phyloP scores from a whole-genome alignment of 1,140 invertebrate species.

The Zaprionus davidi region DNA sequence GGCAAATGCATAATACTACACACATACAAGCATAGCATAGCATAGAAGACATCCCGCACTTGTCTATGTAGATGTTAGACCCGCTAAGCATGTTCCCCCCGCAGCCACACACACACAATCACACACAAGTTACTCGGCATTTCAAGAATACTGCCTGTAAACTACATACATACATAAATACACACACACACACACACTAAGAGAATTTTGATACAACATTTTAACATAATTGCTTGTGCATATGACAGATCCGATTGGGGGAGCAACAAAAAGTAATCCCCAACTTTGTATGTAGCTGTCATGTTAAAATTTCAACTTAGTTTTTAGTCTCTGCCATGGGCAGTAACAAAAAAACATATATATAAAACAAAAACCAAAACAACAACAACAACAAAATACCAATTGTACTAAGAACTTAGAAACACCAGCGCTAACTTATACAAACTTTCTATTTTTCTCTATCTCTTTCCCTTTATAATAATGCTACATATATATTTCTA shows the following conservation, averaged over 20 bases:
- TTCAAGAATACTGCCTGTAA: slow-evolving; percentile 43
- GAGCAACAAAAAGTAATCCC: slow-evolving; percentile 50
- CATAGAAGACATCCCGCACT: slow-evolving; percentile 60
- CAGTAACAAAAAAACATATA: slow-evolving; percentile 22
- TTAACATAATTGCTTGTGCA: slow-evolving; percentile 55
- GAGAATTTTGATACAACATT: slow-evolving; percentile 71
- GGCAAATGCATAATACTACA: slow-evolving; percentile 13
- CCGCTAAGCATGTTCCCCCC: slow-evolving; percentile 64
- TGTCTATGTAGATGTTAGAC: slow-evolving; percentile 59
- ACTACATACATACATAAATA: slow-evolving; percentile 42
- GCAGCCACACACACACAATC: slow-evolving; percentile 12
- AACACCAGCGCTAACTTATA: slow-evolving; percentile 70
- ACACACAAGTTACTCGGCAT: slow-evolving; percentile 32
- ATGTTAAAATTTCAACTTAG: slow-evolving; percentile 52
- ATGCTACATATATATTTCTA: slow-evolving; percentile 75
- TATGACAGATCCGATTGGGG: slow-evolving; percentile 11
- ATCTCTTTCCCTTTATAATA: slow-evolving; percentile 59
- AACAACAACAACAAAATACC: slow-evolving; percentile 15
- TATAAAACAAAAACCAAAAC: slow-evolving; percentile 11
- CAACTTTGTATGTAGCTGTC: slow-evolving; percentile 68
- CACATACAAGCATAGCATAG: slow-evolving; percentile 34
- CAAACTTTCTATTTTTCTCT: slow-evolving; percentile 79
- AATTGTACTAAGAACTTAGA: slow-evolving; percentile 50
- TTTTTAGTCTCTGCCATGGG: slow-evolving; percentile 55
- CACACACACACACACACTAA: slow-evolving; percentile 24